Conservation (phyloP, 2,113 vertebrate species). For the Gadus macrocephalus region DNA sequence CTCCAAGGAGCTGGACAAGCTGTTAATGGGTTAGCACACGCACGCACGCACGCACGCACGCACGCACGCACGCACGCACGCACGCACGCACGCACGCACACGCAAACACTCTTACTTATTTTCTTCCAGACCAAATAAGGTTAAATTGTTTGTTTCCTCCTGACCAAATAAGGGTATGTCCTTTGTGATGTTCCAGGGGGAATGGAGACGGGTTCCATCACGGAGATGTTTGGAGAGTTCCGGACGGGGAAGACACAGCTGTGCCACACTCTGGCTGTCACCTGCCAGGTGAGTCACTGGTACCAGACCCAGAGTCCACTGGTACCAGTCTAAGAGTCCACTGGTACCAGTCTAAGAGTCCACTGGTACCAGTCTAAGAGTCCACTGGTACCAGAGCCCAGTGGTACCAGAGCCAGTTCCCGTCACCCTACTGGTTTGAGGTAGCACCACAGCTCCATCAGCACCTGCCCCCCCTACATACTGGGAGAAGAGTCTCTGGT, state of each 20-base stretch:
- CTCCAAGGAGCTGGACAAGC: constrained; percentile 95
- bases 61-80: too few relatives aligned
- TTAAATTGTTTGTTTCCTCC: constrained; percentile 8
- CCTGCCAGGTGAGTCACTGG: constrained; percentile 81
- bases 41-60: too few relatives aligned
- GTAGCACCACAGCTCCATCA: too few relatives aligned
- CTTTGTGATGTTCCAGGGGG: constrained; percentile 74
- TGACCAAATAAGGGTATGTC: neutral
- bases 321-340: too few relatives aligned
- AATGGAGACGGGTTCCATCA: constrained; percentile 97
- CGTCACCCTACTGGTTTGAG: too few relatives aligned
- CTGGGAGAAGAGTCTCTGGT: too few relatives aligned
- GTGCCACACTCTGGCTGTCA: constrained; percentile 94
- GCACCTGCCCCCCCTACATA: too few relatives aligned
- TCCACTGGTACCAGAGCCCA: too few relatives aligned
- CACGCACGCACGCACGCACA: too few relatives aligned
- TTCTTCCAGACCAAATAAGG: neutral
- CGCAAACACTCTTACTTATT: neutral
- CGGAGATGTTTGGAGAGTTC: constrained; percentile 97
- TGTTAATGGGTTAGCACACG: constrained; percentile 79
- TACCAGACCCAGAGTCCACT: neutral
- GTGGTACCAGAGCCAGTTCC: too few relatives aligned
- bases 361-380: too few relatives aligned
- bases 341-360: too few relatives aligned
- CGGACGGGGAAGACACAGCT: constrained; percentile 96